Evolutionary conservation across 1,140 invertebrate genomes (phyloP).

Genomic region (Drosophila bocki): DNA sequence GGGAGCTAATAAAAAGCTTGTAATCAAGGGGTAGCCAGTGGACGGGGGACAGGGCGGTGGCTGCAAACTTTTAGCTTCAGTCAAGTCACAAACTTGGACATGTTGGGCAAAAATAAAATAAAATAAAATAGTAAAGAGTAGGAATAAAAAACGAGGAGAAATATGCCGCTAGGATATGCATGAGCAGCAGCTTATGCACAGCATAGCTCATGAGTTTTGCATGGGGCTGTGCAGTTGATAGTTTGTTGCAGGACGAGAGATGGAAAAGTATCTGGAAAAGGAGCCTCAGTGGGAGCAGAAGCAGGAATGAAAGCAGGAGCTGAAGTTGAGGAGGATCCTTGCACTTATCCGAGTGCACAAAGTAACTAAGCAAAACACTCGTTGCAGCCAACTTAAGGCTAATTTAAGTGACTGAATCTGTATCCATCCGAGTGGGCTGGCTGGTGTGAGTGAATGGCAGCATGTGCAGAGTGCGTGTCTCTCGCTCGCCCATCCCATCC

Average conservation of each 20-base stretch:
- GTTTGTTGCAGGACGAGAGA: slow-evolving; percentile 42
- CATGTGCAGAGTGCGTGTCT: slow-evolving; percentile 50
- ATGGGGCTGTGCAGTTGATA: slow-evolving; percentile 55
- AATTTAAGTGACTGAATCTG: slow-evolving; percentile 74
- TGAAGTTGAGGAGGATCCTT: slow-evolving; percentile 15
- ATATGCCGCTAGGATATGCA: slow-evolving; percentile 77
- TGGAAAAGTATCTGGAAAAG: slow-evolving; percentile 26
- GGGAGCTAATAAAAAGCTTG: slow-evolving; percentile 79
- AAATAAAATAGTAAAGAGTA: slow-evolving; percentile 26
- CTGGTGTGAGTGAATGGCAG: slow-evolving; percentile 15
- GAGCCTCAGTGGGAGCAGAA: background rate
- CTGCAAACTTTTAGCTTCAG: slow-evolving; percentile 54
- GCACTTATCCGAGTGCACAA: slow-evolving; percentile 72
- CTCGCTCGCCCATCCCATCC: slow-evolving; percentile 16
- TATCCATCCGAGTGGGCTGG: slow-evolving; percentile 24
- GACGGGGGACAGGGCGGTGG: background rate
- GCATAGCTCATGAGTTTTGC: slow-evolving; percentile 54
- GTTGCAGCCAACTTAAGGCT: slow-evolving; percentile 75
- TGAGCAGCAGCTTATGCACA: slow-evolving; percentile 60
- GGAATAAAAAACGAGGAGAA: slow-evolving; percentile 40
- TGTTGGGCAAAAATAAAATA: slow-evolving; percentile 35
- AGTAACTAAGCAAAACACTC: slow-evolving; percentile 78
- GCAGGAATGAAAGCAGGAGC: background rate
- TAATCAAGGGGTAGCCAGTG: slow-evolving; percentile 63
- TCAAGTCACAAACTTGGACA: slow-evolving; percentile 75